Evolutionary conservation across 2,888 invertebrate genomes (phyloP).

Genomic region (Catocala fraxini): DNA sequence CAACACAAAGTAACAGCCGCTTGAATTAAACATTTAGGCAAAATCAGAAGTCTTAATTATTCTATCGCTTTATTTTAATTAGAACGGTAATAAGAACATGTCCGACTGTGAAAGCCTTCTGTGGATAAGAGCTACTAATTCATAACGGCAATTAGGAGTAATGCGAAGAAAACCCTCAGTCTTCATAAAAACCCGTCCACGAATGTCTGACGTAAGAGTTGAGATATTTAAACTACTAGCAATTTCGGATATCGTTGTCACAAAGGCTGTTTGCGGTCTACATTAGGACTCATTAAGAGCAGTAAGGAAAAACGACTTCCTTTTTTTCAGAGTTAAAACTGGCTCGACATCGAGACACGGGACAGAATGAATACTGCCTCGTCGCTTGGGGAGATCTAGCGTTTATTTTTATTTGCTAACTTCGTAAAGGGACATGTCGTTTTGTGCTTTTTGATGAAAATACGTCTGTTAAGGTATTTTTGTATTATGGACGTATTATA

Average conservation of each 20-base stretch:
- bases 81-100: not conserved
- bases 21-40: not conserved
- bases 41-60: not conserved
- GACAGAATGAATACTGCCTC: not conserved
- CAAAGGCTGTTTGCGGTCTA: conserved; percentile 25
- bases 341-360: not conserved
- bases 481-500: no score
- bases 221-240: conserved; percentile 27
- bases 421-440: not conserved
- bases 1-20: not conserved
- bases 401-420: not conserved
- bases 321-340: conserved; percentile 3
- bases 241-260: conserved; percentile 19
- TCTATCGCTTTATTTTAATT: not conserved
- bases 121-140: conserved; percentile 22
- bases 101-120: not conserved
- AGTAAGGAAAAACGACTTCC: conserved; percentile 19
- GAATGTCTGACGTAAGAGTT: conserved; percentile 10
- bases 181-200: conserved; percentile 22
- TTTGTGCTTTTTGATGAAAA: no score
- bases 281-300: conserved; percentile 37
- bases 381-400: not conserved
- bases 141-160: conserved; percentile 23
- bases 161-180: conserved; percentile 28
- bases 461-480: no score